phyloP scores from a whole-genome alignment of 1,140 invertebrate species.

The Colletes gigas region DNA sequence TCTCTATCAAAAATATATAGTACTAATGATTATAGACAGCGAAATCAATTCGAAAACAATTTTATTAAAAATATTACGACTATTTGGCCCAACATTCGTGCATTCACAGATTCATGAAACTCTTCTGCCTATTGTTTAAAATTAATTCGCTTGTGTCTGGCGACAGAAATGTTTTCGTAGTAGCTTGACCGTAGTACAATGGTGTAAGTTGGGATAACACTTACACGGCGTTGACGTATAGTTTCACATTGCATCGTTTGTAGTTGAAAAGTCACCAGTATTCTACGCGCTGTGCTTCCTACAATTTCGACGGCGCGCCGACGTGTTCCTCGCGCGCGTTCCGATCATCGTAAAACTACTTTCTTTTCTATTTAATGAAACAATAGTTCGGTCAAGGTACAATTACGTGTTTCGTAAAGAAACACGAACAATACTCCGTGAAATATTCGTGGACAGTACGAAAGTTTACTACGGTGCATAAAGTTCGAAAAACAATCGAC shows the following conservation, averaged over 20 bases:
- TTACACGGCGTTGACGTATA: conserved; percentile 8
- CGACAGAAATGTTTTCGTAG: not conserved
- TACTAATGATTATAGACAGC: no score
- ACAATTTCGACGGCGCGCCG: conserved; percentile 27
- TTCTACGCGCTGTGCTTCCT: conserved; percentile 24
- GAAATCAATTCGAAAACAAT: no score
- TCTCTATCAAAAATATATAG: no score
- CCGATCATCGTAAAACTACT: not conserved
- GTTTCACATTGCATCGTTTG: conserved; percentile 14
- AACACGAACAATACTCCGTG: not conserved
- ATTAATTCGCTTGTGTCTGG: not conserved
- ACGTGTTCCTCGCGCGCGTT: not conserved
- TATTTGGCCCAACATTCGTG: no score
- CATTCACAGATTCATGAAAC: no score
- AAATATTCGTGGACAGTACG: not conserved
- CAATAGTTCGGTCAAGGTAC: not conserved
- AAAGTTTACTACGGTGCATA: not conserved
- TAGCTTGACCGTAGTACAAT: conserved; percentile 7
- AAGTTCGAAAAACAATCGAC: not conserved
- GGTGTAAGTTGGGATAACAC: conserved; percentile 19
- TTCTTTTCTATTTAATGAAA: not conserved
- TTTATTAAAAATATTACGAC: no score
- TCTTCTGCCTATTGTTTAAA: no score
- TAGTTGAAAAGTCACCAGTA: conserved; percentile 34
- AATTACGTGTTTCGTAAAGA: not conserved